Evolutionary conservation across 92 coral and sea anemone species (phyloP), one percentile per base, ranked within the genome.

Genomic region (Epizoanthus ramosus): DNA sequence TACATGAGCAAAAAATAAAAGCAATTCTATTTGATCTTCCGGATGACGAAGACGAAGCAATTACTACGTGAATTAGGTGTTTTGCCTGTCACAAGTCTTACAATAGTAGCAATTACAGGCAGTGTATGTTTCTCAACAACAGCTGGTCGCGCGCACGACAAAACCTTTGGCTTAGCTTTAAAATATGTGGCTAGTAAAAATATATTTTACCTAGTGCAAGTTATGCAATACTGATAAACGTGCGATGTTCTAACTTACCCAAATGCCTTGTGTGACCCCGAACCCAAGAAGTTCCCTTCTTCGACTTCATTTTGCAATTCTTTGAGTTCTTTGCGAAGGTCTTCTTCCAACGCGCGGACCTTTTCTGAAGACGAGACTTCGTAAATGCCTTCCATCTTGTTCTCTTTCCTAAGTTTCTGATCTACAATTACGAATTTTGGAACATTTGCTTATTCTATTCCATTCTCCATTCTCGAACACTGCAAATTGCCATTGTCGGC

Each of bases 231-330:
- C 54, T 9, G 14, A 13, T 50, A 50, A 50, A 50, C 13, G 14
- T 9, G 14, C 10, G 54, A 50, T 47, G 35, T 35, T 35, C 9
- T 24, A 58, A 39, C 93, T 74, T 70, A 96, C 99, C 99, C 94
- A 60, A 90, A 92, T 37, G 99, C 91, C 83, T 92, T 96, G 73
- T 79, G 80, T 4, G 83, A 72, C 35, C 87, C 89, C 18, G 91
- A 84, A 68, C 88, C 89, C 79, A 96, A 69, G 77, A 92, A 92
- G 71, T 90, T 94, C 77, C 98, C 94, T 56, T 96, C 99, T 81
- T 96, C 99, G 68, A 96, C 92, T 83, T 94, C 99, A 81, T 90
- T 92, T 81, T 96, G 99, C 9, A 96, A 86, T 60, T 96, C 98
- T 75, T 94, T 94, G 65, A 96, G 79, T 71, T 96, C 99, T 68